Base-by-base conservation (phyloP, 2,113 vertebrate genomes). In the Sorex araneus region DNA sequence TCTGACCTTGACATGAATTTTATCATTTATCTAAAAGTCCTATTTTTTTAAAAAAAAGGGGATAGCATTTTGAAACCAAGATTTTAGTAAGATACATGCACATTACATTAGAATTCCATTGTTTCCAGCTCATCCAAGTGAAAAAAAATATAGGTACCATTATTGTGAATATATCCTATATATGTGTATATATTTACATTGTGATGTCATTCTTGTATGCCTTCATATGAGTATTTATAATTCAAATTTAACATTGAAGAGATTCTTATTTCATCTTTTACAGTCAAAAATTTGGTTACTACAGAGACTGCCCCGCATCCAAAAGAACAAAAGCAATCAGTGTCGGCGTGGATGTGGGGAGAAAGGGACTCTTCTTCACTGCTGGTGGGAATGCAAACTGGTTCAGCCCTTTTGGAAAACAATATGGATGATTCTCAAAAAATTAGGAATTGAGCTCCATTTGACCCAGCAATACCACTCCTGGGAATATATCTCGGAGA, bases 151-250 rank as follows among this genome's bases (percentile, higher is more conserved):
- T 32, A 78, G 34, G 23, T 45, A 30, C 34, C 30, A 78, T 5
- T 8, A 64, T 3, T 13, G 0, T 21, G 47, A 5, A 50, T 50
- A 50, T 50, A 50, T 50, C 47, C 47, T 50, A 50, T 25, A 73
- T 50, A 82, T 85, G 54, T 82, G 82, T 50, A 50, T 25, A 73
- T 50, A 82, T 85, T 63, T 82, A 86, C 60, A 69, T 71, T 23
- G 83, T 73, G 47, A 83, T 21, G 87, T 83, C 81, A 32, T 45
- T 34, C 34, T 50, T 66, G 36, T 64, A 76, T 85, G 60, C 79
- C 28, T 90, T 83, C 81, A 32, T 45, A 40, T n/a, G 43, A 73
- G 36, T 64, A 76, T 85, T 91, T 93, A 32, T 28, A 77, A 67
- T 54, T 87, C 30, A 77, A 82, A 82, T 81, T 77, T 60, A 83